Evolutionary conservation across 2,797 vertebrate species (phyloP).

Genomic region (Valencia hispanica): DNA sequence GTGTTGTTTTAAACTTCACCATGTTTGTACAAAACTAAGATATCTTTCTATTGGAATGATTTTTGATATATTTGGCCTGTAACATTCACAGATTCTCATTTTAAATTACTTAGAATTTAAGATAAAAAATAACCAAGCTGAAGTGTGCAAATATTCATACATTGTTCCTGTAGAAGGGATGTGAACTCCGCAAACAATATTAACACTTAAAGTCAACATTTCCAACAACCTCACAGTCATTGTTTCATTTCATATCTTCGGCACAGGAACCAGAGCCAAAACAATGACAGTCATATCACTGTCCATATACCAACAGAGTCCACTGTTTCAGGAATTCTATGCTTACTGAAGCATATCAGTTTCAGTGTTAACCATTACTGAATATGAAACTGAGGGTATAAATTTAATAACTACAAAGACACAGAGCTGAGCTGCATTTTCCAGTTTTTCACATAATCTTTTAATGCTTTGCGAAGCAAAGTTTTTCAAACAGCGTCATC

Average conservation of each 20-base stretch:
- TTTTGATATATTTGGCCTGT: not conserved
- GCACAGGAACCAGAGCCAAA: slow-evolving; percentile 38
- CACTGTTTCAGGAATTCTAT: slow-evolving; percentile 31
- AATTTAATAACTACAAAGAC: slow-evolving; percentile 19
- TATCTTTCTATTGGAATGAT: not conserved
- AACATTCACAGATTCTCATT: not conserved
- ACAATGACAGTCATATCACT: slow-evolving; percentile 44
- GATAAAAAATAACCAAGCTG: slow-evolving; percentile 8
- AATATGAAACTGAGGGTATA: not conserved
- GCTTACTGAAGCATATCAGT: slow-evolving; percentile 27
- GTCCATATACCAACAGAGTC: slow-evolving; percentile 36
- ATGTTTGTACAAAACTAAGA: not conserved
- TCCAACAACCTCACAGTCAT: slow-evolving; percentile 24
- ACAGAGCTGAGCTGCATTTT: slow-evolving; percentile 7
- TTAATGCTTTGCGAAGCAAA: slow-evolving; percentile 24
- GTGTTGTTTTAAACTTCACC: not conserved
- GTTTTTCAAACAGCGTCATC: slow-evolving; percentile 46
- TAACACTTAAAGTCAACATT: slow-evolving; percentile 26
- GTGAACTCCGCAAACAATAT: slow-evolving; percentile 24
- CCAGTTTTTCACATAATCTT: slow-evolving; percentile 20
- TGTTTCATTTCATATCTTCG: slow-evolving; percentile 32
- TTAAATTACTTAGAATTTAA: not conserved
- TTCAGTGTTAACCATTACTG: slow-evolving; percentile 13
- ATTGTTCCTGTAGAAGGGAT: slow-evolving; percentile 2
- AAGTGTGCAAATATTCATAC: slow-evolving; percentile 13